Base-by-base conservation (phyloP, 2,888 invertebrate species). In the Plusia festucae region DNA sequence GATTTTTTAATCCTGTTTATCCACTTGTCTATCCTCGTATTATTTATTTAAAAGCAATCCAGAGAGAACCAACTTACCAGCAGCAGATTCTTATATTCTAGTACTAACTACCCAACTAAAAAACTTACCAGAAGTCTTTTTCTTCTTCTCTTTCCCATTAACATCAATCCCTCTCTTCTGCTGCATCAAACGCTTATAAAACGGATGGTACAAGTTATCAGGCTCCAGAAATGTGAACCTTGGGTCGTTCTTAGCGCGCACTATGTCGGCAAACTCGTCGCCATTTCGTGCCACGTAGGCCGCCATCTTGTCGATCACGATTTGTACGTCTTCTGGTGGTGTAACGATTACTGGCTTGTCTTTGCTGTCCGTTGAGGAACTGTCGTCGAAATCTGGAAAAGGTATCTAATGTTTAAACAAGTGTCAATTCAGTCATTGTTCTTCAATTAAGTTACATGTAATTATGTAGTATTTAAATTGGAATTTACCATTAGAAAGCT, bases 231-330 rank as follows among this genome's bases (percentile, higher is more conserved):
- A 99, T 24, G 97, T 97, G 90, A 99, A 99, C 34, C 99, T 95
- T 0, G 97, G 96, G 88, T 99, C 99, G 60, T 97, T 97, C 86
- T 98, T 98, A 3, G 97, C 96, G 79, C 97, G 97, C 11, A 98
- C 97, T 27, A 98, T 97, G 40, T 97, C 97, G 82, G 99, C 99
- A 88, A 99, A 99, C 83, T 98, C 98, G 62, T 97, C 96, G 0
- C 99, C 99, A 91, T 99, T 99, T 81, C 98, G 98, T 0, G 98
- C 98, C 0, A 99, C 99, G 90, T 99, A 99, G 73, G 97, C 97
- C 0, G 99, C 99, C 97, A 99, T 99, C 91, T 99, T 99, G 90
- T 99, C 99, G 65, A 99, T 98, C 9, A 99, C 98, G 20, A 97
- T 96, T 85, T 97, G 97, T 0, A 98, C 95, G 81, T 98, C 98